Evolutionary conservation across 2,113 vertebrate genomes (phyloP).

Genomic region (Marcusenius ussheri): DNA sequence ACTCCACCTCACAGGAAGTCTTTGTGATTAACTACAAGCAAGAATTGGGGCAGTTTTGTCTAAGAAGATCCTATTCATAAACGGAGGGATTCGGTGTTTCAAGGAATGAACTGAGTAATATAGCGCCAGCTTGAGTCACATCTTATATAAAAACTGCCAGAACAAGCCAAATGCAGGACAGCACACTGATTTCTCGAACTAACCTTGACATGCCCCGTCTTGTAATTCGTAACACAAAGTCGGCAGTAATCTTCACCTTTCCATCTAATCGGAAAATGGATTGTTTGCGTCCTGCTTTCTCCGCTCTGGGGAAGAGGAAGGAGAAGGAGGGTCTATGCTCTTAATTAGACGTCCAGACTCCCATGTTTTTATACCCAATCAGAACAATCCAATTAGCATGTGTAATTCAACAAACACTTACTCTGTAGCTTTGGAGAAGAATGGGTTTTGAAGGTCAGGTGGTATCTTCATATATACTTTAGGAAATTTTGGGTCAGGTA

Average conservation of each 20-base stretch:
- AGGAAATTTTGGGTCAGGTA: not conserved
- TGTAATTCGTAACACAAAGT: not conserved
- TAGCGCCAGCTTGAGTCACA: not conserved
- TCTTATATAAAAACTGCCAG: not conserved
- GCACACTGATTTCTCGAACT: not conserved
- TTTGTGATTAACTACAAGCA: not conserved
- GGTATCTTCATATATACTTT: not conserved
- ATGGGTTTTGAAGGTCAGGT: not conserved
- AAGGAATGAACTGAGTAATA: not conserved
- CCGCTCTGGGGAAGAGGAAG: not conserved
- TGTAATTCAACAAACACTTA: not conserved
- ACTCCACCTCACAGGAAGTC: not conserved
- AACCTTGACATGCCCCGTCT: not conserved
- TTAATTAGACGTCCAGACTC: not conserved
- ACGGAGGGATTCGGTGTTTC: not conserved
- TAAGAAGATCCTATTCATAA: not conserved
- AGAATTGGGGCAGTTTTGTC: not conserved
- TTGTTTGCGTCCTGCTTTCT: not conserved
- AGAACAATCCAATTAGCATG: not conserved
- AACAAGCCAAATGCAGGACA: not conserved
- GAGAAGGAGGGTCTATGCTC: not conserved
- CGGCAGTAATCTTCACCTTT: not conserved
- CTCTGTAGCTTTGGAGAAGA: not conserved
- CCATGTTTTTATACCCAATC: not conserved
- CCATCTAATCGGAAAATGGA: not conserved